Evolutionary conservation across 2,113 vertebrate genomes (phyloP), one percentile per base, ranked within the genome.

Genomic region (Thinocorus orbignyianus): DNA sequence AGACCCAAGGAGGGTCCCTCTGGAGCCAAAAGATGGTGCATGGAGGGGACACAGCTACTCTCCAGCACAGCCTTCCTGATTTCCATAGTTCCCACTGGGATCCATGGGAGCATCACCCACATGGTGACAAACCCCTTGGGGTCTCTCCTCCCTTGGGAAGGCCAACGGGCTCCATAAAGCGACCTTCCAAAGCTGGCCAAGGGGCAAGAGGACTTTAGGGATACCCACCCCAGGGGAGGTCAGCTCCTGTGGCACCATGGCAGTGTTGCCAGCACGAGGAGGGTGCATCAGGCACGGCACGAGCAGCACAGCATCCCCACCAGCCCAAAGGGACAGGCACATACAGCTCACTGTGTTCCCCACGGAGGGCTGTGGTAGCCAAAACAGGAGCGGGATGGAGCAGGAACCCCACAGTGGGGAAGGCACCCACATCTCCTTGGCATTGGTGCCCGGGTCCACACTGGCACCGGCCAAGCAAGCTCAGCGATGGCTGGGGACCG

Each of bases 201-300:
- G 62, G 60, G 60, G 16, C 0, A 0, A 41, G 31, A 10, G 35
- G 37, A 41, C 3, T 30, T 19, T 51, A 28, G 66, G 64, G 14
- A 25, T 12, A 11, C n/a, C 12, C 64, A 22, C 1, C 19, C n/a
- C 12, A 2, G 14, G 26, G 31, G 10, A 64, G 17, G 52, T 57
- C 65, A 28, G 77, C 69, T 60, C n/a, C 5, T 9, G 33, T 0
- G 2, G 74, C 52, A 26, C 15, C 0, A 0, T 1, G 1, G 49
- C 22, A 31, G 13, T 4, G 3, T 37, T 37, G 41, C 37, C 3
- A 1, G 60, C 2, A 1, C 31, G 2, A 2, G 61, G 17, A 1
- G 11, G 17, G 3, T 2, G 6, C 2, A 0, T 15, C 31, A 37
- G 52, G 51, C 78, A 72, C 0, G 0, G 70, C 69, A 6, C 0